Conservation (phyloP, 2,113 vertebrate species). For the Larimichthys polyactis region DNA sequence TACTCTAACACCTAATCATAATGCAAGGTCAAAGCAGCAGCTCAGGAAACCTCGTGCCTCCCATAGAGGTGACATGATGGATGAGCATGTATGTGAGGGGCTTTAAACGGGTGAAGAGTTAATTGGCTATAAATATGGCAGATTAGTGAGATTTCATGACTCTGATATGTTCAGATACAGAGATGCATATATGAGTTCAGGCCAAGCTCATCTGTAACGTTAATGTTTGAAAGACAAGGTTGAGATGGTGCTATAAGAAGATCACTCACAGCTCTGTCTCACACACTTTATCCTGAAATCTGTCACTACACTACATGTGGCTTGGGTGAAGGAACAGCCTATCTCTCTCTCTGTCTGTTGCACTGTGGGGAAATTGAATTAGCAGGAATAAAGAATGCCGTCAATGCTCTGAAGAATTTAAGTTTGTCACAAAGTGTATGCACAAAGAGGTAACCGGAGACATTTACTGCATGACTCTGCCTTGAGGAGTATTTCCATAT, state of each 20-base stretch:
- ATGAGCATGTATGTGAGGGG: conserved; percentile 20
- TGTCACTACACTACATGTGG: neutral
- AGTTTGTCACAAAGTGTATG: conserved; percentile 45
- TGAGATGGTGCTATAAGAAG: conserved; percentile 1
- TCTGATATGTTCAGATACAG: conserved; percentile 19
- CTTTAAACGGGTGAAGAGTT: conserved; percentile 46
- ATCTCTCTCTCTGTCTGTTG: conserved; percentile 20
- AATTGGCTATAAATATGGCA: conserved; percentile 48
- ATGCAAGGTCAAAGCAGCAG: conserved; percentile 34
- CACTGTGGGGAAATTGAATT: conserved; percentile 55
- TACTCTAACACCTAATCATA: conserved; percentile 18
- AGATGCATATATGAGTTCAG: conserved; percentile 47
- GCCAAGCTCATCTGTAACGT: conserved; percentile 45
- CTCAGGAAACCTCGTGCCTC: neutral
- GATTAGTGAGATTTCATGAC: conserved; percentile 53
- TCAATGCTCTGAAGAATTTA: conserved; percentile 56
- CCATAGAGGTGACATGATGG: neutral
- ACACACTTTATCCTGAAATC: conserved; percentile 16
- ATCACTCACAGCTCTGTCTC: conserved; percentile 6
- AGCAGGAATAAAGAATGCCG: conserved; percentile 44
- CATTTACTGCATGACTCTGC: conserved; percentile 3
- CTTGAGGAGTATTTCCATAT: conserved; percentile 36
- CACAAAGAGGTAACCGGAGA: conserved; percentile 51
- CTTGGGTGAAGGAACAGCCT: conserved; percentile 10
- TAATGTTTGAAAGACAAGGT: conserved; percentile 42